Evolutionary conservation across 1,140 invertebrate species (phyloP).

Genomic region (Coelopa frigida): DNA sequence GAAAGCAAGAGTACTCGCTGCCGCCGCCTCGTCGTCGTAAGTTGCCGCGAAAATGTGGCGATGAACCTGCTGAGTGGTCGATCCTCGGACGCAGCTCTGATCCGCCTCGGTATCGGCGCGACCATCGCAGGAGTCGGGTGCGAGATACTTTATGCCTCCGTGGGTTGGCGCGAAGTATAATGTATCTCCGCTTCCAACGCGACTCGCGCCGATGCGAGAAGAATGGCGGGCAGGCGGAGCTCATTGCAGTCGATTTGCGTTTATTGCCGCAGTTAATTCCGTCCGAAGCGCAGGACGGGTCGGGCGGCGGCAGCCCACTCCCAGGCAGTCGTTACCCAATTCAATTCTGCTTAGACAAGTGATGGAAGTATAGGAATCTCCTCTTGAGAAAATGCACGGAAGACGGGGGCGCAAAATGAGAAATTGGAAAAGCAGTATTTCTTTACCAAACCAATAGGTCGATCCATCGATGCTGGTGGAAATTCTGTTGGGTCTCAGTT

Average conservation of each 20-base stretch:
- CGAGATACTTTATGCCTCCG: conserved; percentile 41
- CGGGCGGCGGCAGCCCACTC: too few species aligned
- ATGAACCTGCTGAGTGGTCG: conserved; percentile 38
- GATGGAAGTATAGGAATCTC: too few species aligned
- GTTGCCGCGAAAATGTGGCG: conserved; percentile 42
- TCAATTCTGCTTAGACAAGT: too few species aligned
- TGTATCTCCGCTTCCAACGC: too few species aligned
- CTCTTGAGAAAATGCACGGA: too few species aligned
- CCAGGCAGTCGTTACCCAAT: too few species aligned
- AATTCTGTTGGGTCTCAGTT: too few species aligned
- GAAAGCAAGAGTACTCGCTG: conserved; percentile 35
- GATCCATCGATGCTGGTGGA: too few species aligned
- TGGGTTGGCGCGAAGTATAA: conserved; percentile 19
- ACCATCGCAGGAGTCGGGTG: conserved; percentile 40
- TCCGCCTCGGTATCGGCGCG: conserved; percentile 17
- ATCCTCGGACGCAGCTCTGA: conserved; percentile 2
- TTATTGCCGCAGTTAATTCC: background rate
- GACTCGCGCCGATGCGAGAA: background rate
- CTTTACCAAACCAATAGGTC: too few species aligned
- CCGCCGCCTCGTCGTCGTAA: conserved; percentile 32
- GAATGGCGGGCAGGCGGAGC: conserved; percentile 1
- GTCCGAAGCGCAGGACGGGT: background rate
- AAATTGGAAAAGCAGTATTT: too few species aligned
- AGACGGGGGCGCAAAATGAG: too few species aligned
- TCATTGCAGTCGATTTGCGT: background rate